These are phyloP conservation scores for Polydrusus cervinus DNA, from an alignment of 2,888 invertebrate genomes.

Conservation along the genomic window DNA sequence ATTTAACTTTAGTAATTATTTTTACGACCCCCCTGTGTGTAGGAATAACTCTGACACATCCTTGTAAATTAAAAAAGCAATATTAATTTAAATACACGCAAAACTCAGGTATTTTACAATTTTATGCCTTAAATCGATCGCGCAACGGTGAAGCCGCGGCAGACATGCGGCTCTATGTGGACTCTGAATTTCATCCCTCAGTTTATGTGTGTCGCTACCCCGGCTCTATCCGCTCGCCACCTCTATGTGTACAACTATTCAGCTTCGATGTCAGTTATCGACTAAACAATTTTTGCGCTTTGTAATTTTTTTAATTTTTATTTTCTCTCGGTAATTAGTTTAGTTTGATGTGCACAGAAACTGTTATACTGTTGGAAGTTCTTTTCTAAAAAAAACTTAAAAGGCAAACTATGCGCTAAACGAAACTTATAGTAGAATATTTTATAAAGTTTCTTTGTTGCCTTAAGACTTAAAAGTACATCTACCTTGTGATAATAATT, in stretches of 20 bases:
- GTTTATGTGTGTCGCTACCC: slow-evolving; percentile 65
- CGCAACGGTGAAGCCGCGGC: slow-evolving; percentile 55
- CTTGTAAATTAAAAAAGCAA: slow-evolving; percentile 1
- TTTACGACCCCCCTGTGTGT: no score
- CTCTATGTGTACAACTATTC: slow-evolving; percentile 48
- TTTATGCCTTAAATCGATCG: slow-evolving; percentile 65
- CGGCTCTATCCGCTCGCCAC: slow-evolving; percentile 63
- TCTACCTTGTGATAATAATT: slow-evolving; percentile 36
- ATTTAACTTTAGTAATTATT: no score
- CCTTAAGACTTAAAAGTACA: background rate
- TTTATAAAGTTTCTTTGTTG: background rate
- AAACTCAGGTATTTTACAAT: slow-evolving; percentile 60
- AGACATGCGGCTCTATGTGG: slow-evolving; percentile 57
- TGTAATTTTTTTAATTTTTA: slow-evolving; percentile 27
- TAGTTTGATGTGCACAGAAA: slow-evolving; percentile 40
- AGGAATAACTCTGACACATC: background rate
- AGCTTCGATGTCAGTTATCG: slow-evolving; percentile 46
- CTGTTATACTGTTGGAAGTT: background rate
- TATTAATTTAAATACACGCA: slow-evolving; percentile 40
- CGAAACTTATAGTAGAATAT: background rate
- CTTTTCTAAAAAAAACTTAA: background rate
- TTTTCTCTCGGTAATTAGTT: slow-evolving; percentile 29
- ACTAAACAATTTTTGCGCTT: slow-evolving; percentile 46
- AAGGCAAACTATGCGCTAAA: background rate
- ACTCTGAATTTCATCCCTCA: slow-evolving; percentile 60